phyloP scores from a whole-genome alignment of 1,140 invertebrate genomes.

The Lamellibrachia luymesi region DNA sequence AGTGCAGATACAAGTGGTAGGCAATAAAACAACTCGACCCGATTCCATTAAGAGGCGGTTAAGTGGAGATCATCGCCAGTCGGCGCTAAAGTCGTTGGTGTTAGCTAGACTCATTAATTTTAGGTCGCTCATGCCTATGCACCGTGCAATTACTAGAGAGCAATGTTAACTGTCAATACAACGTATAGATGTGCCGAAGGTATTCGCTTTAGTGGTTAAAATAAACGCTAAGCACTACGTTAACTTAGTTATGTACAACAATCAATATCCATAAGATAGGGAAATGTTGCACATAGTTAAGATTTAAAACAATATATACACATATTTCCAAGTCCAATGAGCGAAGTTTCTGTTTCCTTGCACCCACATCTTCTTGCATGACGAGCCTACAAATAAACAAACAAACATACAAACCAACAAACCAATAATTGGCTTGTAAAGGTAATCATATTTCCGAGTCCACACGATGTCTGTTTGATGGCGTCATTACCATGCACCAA shows the following conservation, averaged over 20 bases:
- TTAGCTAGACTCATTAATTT: neutral
- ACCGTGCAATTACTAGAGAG: neutral
- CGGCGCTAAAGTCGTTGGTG: neutral
- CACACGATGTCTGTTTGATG: too few relatives aligned
- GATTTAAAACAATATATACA: too few relatives aligned
- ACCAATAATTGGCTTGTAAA: neutral
- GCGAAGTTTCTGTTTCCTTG: too few relatives aligned
- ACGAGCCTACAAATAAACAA: too few relatives aligned
- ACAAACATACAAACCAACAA: too few relatives aligned
- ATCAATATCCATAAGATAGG: too few relatives aligned
- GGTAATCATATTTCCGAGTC: too few relatives aligned
- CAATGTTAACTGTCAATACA: neutral
- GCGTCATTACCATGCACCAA: too few relatives aligned
- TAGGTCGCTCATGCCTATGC: neutral
- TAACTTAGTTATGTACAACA: neutral
- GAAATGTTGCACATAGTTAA: too few relatives aligned
- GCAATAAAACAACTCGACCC: neutral
- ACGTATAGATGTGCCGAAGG: neutral
- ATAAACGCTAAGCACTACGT: neutral
- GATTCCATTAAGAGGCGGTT: neutral
- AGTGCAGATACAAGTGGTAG: neutral
- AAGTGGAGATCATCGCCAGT: slow-evolving; percentile 8
- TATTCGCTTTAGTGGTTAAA: neutral
- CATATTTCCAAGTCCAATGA: too few relatives aligned
- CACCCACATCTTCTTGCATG: too few relatives aligned